Base-by-base conservation (phyloP, 2,113 vertebrate genomes). In the Atractosteus spatula region DNA sequence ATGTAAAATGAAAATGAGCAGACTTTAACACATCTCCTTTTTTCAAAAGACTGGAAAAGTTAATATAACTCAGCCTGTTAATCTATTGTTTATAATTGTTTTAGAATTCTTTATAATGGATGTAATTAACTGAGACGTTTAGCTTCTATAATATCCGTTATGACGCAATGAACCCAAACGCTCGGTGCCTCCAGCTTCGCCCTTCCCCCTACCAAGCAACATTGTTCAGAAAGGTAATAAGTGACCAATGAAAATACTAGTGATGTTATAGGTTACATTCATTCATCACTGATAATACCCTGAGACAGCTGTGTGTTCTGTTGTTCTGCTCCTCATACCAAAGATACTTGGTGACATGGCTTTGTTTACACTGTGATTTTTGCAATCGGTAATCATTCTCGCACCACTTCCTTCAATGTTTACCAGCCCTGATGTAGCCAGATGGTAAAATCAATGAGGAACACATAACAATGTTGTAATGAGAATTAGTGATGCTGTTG, bases 381-480 rank as follows among this genome's bases (percentile, higher is more conserved):
- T 81, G 75, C 74, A 42, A 81, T 86, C 83, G 73, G 77, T 70
- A 79, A 86, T 85, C 81, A 65, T 81, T 77, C 89, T 89, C 87
- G 71, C 81, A 85, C 81, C 84, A 72, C 81, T 87, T 83, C 87
- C 82, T 41, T 62, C 13, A 3, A 81, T 90, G 85, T 90, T 92
- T 90, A 86, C 85, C 80, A 86, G 80, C 84, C 87, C 82, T 79
- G 80, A 77, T 86, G 79, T 80, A 76, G 75, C 0, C 64, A 76
- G 78, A 84, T 79, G 81, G 80, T 88, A 86, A 82, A 92, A 87
- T 92, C 90, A 90, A 86, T 86, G 89, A 88, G 81, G 84, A 84
- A 86, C 84, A 84, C 82, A 80, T 85, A 81, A 85, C 86, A 88
- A 80, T 83, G 86, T 85, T 86, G 84, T 83, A 83, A 88, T 74